A percentile compares a stretch with the other conserved stretches of the same genome.
Evolutionary conservation across 2,888 invertebrate genomes (phyloP).

Genomic region (Choreutis nemorana): DNA sequence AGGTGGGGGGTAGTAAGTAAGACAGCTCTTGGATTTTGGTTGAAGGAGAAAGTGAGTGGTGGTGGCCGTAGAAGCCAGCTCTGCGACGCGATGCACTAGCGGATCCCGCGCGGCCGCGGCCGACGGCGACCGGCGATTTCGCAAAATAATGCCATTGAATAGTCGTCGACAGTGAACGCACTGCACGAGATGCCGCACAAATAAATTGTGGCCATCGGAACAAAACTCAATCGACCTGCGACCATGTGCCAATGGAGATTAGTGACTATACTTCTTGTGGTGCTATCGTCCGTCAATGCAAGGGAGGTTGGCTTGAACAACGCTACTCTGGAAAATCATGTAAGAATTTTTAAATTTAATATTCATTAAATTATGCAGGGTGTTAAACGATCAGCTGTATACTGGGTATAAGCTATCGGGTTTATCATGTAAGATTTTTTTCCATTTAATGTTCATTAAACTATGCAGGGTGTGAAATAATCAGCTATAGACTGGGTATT

Average conservation of each 20-base stretch:
- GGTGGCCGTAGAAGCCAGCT: conserved; percentile 46
- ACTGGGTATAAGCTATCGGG: conserved; percentile 12
- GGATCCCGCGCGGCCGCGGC: conserved; percentile 54
- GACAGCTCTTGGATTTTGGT: conserved; percentile 35
- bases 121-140: conserved; percentile 53
- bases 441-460: conserved; percentile 15
- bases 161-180: conserved; percentile 42
- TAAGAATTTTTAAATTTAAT: no score
- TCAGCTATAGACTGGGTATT: conserved; percentile 5
- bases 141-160: conserved; percentile 57
- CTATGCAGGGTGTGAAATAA: conserved; percentile 1
- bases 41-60: conserved; percentile 55
- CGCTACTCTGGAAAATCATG: conserved; percentile 37
- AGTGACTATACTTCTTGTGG: conserved; percentile 46
- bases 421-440: conserved; percentile 56
- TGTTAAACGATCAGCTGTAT: conserved; percentile 4
- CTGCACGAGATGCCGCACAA: conserved; percentile 47
- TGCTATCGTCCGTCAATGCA: conserved; percentile 26
- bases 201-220: conserved; percentile 38
- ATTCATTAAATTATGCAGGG: background rate
- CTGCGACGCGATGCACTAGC: conserved; percentile 26
- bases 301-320: conserved; percentile 33
- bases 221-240: conserved; percentile 23
- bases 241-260: conserved; percentile 60
- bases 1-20: no score